Evolutionary conservation across 2,797 vertebrate species (phyloP).

Genomic region (Argentina silus): DNA sequence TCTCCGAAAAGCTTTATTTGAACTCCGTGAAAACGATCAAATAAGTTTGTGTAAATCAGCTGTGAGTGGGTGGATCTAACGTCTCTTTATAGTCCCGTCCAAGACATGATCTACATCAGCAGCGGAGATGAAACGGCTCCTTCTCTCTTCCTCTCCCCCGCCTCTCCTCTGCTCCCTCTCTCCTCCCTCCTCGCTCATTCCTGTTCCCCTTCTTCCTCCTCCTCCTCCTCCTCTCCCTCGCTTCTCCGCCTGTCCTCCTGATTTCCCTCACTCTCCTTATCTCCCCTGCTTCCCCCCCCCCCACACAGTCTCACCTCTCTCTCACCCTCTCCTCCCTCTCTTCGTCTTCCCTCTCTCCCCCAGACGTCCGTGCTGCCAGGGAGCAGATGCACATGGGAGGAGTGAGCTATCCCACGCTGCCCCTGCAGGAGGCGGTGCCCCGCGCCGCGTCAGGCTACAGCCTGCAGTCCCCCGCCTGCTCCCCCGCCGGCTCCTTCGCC

Average conservation of each 20-base stretch:
- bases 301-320: neutral
- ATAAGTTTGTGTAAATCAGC: conserved; percentile 59
- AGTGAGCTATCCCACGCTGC: conserved; percentile 89
- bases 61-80: conserved; percentile 74
- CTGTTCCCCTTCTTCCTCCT: neutral
- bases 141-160: conserved; percentile 17
- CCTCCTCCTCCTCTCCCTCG: neutral
- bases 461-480: conserved; percentile 85
- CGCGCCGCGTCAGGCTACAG: conserved; percentile 84
- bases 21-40: conserved; percentile 58
- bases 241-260: neutral
- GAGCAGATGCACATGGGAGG: conserved; percentile 95
- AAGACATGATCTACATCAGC: conserved; percentile 58
- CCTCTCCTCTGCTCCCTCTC: neutral
- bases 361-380: conserved; percentile 94
- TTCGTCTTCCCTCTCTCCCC: conserved; percentile 25
- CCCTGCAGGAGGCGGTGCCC: conserved; percentile 84
- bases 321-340: conserved; percentile 11
- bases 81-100: conserved; percentile 72
- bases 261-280: neutral
- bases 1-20: conserved; percentile 45
- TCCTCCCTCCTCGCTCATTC: neutral
- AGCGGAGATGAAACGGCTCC: conserved; percentile 54
- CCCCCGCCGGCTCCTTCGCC: conserved; percentile 85
- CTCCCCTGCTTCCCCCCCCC: neutral